Base-by-base conservation (phyloP, 2,888 invertebrate genomes). In the Julus scandinavius region DNA sequence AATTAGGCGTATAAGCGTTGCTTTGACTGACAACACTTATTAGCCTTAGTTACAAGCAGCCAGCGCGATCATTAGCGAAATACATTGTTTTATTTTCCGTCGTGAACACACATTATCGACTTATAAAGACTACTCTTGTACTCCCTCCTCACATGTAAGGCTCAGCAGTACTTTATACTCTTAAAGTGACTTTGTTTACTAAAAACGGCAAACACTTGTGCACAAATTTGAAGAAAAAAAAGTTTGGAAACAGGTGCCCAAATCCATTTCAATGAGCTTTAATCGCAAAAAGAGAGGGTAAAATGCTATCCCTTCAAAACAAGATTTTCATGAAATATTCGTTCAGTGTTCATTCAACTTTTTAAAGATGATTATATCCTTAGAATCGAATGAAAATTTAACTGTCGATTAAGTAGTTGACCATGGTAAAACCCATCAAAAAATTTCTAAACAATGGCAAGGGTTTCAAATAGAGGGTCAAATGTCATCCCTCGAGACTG, bases 11-110 rank as follows among this genome's bases (percentile, higher is more conserved):
- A 72, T 29, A n/a, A 29, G 29, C 20, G 72, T 29, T 72, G 72
- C n/a, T 20, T 29, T 72, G 72, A 72, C 72, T 72, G 72, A 72
- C 72, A 72, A 72, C n/a, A 20, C 72, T 72, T 72, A 72, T 72
- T 72, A 72, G 72, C 72, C 20, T 72, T 72, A 72, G 72, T 72
- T 72, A 72, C 72, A 72, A 72, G 29, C 20, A 72, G 20, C 29
- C 72, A 72, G 72, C 11, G 29, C 20, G 72, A 72, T 72, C 72
- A 72, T 72, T 72, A 72, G 72, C 29, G 72, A 20, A 72, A 72
- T 9, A 20, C 72, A 72, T 72, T 72, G 72, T 29, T 72, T 72
- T 20, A 20, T 29, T 29, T 29, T 72, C 9, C 72, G 72, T 11
- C 72, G 20, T 72, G 9, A 72, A 29, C 72, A 29, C 72, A 29